Conservation (phyloP, 1,140 invertebrate species). For the Pemphigus obesinymphae region DNA sequence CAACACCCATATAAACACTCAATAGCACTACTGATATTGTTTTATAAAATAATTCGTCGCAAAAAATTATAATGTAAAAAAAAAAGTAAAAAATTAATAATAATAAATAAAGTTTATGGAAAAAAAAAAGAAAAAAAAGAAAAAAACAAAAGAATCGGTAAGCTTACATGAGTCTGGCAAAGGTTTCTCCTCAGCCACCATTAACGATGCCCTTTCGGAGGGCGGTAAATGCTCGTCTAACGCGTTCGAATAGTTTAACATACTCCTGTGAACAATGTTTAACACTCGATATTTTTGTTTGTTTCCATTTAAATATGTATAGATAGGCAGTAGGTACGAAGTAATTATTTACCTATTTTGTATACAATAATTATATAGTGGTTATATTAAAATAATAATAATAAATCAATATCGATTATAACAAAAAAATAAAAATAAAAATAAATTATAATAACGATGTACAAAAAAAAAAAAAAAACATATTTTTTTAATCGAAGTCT, state of each 20-base stretch:
- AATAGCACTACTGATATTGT: not conserved
- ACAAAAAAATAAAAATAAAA: constrained; percentile 2
- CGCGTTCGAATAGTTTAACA: constrained; percentile 79
- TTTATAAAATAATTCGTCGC: not conserved
- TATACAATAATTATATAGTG: constrained; percentile 4
- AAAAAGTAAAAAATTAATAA: not conserved
- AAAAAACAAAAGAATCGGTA: constrained; percentile 47
- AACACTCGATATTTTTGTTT: constrained; percentile 41
- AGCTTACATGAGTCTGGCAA: constrained; percentile 76
- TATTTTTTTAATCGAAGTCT: not conserved
- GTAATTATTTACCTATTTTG: constrained; percentile 12
- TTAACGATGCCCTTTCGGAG: constrained; percentile 67
- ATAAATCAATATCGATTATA: not conserved
- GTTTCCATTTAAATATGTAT: constrained; percentile 19
- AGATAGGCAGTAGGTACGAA: not conserved
- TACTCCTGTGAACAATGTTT: constrained; percentile 65
- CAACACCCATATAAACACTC: not conserved
- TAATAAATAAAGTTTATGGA: no score
- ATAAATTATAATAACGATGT: constrained; percentile 9
- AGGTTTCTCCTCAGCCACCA: constrained; percentile 71
- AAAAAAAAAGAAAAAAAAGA: not conserved
- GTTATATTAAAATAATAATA: constrained; percentile 6
- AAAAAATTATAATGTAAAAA: constrained; percentile 4
- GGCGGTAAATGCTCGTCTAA: constrained; percentile 62
- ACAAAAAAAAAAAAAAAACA: constrained; percentile 4